Conservation (phyloP, 1,140 invertebrate species). For the Drosophila mauritiana region DNA sequence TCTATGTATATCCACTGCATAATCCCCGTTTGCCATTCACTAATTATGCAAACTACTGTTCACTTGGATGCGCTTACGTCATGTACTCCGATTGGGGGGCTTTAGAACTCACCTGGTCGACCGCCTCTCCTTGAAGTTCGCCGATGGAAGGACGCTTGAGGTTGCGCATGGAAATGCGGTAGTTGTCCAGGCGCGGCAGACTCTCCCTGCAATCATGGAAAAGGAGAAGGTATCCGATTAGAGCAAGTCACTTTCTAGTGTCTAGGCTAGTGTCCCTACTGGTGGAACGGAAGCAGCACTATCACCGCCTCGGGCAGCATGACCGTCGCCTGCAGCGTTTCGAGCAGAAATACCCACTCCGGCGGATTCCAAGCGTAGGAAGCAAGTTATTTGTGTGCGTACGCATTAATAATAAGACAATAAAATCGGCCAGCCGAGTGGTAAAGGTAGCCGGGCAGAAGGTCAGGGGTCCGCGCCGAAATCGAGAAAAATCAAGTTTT, state of each 20-base stretch:
- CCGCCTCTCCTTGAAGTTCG: constrained; percentile 88
- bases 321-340: constrained; percentile 59
- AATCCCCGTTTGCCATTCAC: too few relatives aligned
- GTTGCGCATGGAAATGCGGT: constrained; percentile 91
- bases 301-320: constrained; percentile 70
- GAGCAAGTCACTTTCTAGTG: constrained; percentile 2
- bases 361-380: constrained; percentile 42
- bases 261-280: constrained; percentile 42
- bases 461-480: constrained; percentile 41
- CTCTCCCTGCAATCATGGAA: constrained; percentile 71
- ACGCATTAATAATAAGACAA: constrained; percentile 52
- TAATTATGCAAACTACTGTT: constrained; percentile 30
- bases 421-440: constrained; percentile 37
- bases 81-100: background rate
- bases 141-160: constrained; percentile 90
- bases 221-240: constrained; percentile 13
- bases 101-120: constrained; percentile 72
- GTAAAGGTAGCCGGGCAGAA: constrained; percentile 60
- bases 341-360: constrained; percentile 56
- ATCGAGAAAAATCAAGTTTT: constrained; percentile 45
- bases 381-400: constrained; percentile 44
- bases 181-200: constrained; percentile 94
- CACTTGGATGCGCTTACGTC: background rate
- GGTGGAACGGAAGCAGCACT: constrained; percentile 62
- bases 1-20: too few relatives aligned